Conservation (phyloP, 2,888 invertebrate species). For the Yponomeuta sedellus region DNA sequence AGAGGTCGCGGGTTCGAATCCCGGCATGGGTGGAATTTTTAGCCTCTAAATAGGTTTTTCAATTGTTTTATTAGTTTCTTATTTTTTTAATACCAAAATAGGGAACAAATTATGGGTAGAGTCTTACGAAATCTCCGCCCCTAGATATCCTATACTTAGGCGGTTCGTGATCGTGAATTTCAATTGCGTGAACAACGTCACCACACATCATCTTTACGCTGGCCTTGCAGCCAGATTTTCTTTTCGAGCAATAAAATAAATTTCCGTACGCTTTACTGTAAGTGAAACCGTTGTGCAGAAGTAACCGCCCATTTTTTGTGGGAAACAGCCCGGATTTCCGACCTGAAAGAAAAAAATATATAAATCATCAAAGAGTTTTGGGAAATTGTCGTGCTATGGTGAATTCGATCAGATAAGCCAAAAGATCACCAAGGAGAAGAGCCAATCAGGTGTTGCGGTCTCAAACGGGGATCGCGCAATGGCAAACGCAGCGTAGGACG, state of each 20-base stretch:
- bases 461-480: too few relatives aligned
- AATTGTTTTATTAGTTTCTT: too few relatives aligned
- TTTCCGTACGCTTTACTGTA: not conserved
- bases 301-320: not conserved
- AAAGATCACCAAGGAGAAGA: too few relatives aligned
- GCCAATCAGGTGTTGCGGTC: too few relatives aligned
- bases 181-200: not conserved
- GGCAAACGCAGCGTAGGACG: too few relatives aligned
- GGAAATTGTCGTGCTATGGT: not conserved
- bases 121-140: not conserved
- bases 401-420: not conserved
- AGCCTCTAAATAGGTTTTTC: too few relatives aligned
- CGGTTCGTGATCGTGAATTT: not conserved
- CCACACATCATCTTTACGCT: not conserved
- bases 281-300: conserved; percentile 7
- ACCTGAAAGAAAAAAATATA: not conserved
- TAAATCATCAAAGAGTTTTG: not conserved
- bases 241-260: conserved; percentile 22
- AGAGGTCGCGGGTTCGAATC: too few relatives aligned
- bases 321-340: not conserved
- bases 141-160: not conserved
- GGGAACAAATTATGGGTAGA: not conserved
- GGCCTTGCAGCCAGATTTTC: conserved; percentile 14
- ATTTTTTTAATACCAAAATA: not conserved
- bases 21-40: too few relatives aligned